These are phyloP conservation scores for Myrmecobius fasciatus DNA, from an alignment of 2,113 vertebrate genomes.

Conservation along the genomic window DNA sequence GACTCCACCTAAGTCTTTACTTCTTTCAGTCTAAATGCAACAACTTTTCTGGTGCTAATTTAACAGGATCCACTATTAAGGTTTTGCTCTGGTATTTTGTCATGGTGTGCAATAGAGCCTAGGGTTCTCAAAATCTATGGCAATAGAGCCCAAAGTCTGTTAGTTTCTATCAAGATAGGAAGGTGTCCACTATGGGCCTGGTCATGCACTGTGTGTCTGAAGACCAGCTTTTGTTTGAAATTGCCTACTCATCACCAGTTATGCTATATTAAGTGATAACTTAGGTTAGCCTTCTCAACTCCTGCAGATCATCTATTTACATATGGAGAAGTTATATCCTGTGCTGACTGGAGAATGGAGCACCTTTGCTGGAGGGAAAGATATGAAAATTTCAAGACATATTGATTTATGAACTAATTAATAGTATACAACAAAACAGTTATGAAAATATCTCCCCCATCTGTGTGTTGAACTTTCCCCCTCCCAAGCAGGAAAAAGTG, in stretches of 20 bases:
- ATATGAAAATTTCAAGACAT: conserved; percentile 58
- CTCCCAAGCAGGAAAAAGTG: conserved; percentile 82
- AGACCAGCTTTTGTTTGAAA: background rate
- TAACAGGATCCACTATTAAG: background rate
- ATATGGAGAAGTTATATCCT: background rate
- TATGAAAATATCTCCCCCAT: conserved; percentile 79
- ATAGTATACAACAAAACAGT: conserved; percentile 82
- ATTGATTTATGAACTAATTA: conserved; percentile 89
- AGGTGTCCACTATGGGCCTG: background rate
- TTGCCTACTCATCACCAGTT: background rate
- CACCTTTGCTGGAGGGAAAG: background rate
- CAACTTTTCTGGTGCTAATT: background rate
- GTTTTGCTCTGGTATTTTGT: background rate
- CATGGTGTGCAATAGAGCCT: background rate
- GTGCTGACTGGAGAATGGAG: background rate
- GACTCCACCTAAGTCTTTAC: background rate
- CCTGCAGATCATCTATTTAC: background rate
- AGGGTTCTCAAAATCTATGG: background rate
- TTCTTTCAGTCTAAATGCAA: background rate
- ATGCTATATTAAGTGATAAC: background rate
- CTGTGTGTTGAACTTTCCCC: conserved; percentile 65
- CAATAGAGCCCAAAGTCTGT: background rate
- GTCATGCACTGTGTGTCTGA: background rate
- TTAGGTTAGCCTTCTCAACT: background rate
- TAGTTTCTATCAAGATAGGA: background rate